Evolutionary conservation across 2,113 vertebrate genomes (phyloP).

Genomic region (Paratilapia polleni): DNA sequence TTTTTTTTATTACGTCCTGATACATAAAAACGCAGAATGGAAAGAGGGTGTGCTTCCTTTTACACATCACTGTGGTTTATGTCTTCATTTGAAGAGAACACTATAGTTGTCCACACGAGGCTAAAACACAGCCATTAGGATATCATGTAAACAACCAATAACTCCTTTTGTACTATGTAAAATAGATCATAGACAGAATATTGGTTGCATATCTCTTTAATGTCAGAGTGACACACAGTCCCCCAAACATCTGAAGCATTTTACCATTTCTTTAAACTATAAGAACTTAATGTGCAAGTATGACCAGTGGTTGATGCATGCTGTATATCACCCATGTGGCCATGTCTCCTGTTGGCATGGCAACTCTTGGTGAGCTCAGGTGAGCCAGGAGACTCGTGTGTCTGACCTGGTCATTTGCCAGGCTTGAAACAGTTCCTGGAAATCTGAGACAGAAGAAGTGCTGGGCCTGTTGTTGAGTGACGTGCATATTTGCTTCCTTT

Average conservation of each 20-base stretch:
- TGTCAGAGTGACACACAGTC: neutral
- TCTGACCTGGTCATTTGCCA: slow-evolving; percentile 56
- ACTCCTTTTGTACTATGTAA: neutral
- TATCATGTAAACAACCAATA: too few relatives aligned
- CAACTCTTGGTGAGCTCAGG: slow-evolving; percentile 68
- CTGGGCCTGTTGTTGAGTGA: slow-evolving; percentile 46
- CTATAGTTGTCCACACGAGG: too few relatives aligned
- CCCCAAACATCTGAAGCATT: neutral
- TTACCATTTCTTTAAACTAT: neutral
- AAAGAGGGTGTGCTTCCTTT: too few relatives aligned
- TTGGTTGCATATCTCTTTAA: neutral
- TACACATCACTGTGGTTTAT: too few relatives aligned
- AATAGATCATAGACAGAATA: neutral
- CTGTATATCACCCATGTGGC: neutral
- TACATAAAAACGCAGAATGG: too few relatives aligned
- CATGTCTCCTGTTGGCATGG: slow-evolving; percentile 58
- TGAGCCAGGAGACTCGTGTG: slow-evolving; percentile 46
- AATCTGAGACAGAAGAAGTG: slow-evolving; percentile 46
- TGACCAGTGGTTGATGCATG: neutral
- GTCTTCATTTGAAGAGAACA: too few relatives aligned
- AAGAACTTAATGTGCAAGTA: neutral
- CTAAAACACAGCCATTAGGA: too few relatives aligned
- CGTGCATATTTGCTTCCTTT: slow-evolving; percentile 17
- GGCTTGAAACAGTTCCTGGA: slow-evolving; percentile 31
- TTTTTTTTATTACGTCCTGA: too few relatives aligned